Percentiles rank a stretch among this genome's conserved stretches.
These are phyloP conservation scores for Sebastes oblongus DNA, from an alignment of 2,797 vertebrate genomes.

Conservation along the genomic window DNA sequence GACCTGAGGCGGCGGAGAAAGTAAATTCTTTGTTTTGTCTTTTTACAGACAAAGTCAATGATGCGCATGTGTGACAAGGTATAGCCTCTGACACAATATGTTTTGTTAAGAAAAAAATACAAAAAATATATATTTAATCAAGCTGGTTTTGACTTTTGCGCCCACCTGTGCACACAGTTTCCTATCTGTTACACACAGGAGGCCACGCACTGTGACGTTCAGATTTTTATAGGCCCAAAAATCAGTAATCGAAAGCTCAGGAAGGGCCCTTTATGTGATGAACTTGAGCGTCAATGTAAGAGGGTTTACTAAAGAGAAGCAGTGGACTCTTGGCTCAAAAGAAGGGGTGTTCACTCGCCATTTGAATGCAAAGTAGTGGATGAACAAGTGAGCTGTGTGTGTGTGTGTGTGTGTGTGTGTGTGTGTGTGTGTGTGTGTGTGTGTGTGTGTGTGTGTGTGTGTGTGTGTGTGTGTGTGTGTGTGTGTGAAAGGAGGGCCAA, in stretches of 20 bases:
- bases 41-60: too few species aligned
- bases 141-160: background rate
- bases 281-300: constrained; percentile 52
- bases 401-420: constrained; percentile 54
- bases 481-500: constrained; percentile 72
- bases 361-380: constrained; percentile 85
- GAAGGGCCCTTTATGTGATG: constrained; percentile 25
- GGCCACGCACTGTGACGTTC: background rate
- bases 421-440: constrained; percentile 53
- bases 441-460: constrained; percentile 17
- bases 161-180: background rate
- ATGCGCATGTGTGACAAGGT: background rate
- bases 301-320: constrained; percentile 56
- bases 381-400: constrained; percentile 82
- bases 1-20: too few species aligned
- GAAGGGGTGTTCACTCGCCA: constrained; percentile 79
- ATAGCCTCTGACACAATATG: background rate
- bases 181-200: background rate
- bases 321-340: constrained; percentile 71
- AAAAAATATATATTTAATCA: background rate
- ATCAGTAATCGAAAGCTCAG: constrained; percentile 6
- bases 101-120: background rate
- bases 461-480: constrained; percentile 67
- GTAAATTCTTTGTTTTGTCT: too few species aligned
- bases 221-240: background rate